A percentile compares a stretch with the other conserved stretches of the same genome.
Conservation (phyloP, 2,797 vertebrate genomes). For the Galagoides demidoff region DNA sequence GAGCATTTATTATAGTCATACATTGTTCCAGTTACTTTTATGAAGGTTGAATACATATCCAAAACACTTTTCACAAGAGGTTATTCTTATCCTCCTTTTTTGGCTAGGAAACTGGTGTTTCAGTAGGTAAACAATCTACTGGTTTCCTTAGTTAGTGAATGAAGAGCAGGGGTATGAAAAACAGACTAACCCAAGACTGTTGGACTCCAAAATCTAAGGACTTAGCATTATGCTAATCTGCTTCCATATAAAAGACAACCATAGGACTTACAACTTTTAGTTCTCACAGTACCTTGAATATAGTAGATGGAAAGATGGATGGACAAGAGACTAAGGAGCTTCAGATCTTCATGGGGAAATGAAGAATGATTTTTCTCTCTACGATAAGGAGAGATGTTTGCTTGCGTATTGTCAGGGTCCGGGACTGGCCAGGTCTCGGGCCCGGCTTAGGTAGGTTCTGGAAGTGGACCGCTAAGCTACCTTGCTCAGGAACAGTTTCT, state of each 20-base stretch:
- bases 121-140: neutral
- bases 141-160: neutral
- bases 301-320: neutral
- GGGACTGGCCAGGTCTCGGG: too few species aligned
- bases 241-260: neutral
- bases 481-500: too few species aligned
- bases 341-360: constrained; percentile 2
- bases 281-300: neutral
- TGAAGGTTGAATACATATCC: neutral
- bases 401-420: neutral
- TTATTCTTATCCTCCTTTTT: constrained; percentile 9
- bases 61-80: neutral
- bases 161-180: neutral
- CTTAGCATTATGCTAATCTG: neutral
- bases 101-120: neutral
- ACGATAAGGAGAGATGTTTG: neutral
- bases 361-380: neutral
- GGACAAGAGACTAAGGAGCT: neutral
- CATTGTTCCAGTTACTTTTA: neutral
- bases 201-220: neutral
- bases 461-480: too few species aligned
- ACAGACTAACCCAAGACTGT: neutral
- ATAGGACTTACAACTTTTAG: neutral
- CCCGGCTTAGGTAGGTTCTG: too few species aligned
- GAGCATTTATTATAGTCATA: neutral